phyloP scores from a whole-genome alignment of 1,140 invertebrate genomes.

The Whitmania pigra region DNA sequence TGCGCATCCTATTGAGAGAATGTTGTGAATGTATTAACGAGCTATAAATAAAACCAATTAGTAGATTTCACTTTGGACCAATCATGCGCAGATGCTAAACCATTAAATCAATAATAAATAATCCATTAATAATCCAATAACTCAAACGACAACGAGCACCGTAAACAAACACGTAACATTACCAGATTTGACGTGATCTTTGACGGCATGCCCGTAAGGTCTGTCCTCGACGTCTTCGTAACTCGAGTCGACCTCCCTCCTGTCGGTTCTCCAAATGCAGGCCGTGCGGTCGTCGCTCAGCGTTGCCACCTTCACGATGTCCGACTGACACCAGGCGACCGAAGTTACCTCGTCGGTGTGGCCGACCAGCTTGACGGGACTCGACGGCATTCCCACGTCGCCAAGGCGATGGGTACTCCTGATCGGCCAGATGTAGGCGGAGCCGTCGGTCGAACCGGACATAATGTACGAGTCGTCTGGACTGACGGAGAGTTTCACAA shows the following conservation, averaged over 20 bases:
- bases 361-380: constrained; percentile 51
- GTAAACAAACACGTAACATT: no score
- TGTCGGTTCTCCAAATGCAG: constrained; percentile 53
- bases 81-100: no score
- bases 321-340: constrained; percentile 58
- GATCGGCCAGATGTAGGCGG: constrained; percentile 68
- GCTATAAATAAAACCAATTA: no score
- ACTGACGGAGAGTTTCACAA: constrained; percentile 65
- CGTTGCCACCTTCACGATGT: constrained; percentile 54
- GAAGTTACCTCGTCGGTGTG: constrained; percentile 70
- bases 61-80: no score
- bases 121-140: no score
- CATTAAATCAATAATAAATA: no score
- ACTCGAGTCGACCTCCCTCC: background rate
- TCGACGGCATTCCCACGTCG: background rate
- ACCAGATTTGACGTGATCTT: no score
- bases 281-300: constrained; percentile 65
- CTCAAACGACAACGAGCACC: no score
- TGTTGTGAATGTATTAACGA: no score
- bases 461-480: constrained; percentile 63
- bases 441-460: constrained; percentile 68
- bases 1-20: no score
- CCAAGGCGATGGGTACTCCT: background rate
- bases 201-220: no score
- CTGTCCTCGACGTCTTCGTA: no score